These are phyloP conservation scores for Nibea coibor DNA, from an alignment of 2,113 vertebrate genomes.

Conservation along the genomic window DNA sequence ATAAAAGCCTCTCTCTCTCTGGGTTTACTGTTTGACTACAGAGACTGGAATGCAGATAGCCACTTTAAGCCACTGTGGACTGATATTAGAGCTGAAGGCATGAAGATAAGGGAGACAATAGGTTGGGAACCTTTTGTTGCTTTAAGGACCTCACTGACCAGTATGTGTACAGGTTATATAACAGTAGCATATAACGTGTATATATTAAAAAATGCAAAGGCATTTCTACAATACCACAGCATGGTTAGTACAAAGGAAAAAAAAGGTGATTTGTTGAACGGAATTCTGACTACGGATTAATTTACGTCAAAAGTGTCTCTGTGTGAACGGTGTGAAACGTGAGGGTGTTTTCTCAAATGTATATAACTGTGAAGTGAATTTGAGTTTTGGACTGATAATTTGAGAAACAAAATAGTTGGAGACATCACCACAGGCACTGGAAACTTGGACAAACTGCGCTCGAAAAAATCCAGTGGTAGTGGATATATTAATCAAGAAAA, in stretches of 20 bases:
- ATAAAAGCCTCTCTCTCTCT: slow-evolving; percentile 25
- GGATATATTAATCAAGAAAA: background rate
- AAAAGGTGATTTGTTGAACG: too few relatives aligned
- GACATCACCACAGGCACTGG: background rate
- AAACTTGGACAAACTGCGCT: background rate
- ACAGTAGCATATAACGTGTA: too few relatives aligned
- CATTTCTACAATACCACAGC: background rate
- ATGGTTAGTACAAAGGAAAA: background rate
- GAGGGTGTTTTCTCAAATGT: too few relatives aligned
- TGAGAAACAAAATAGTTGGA: background rate
- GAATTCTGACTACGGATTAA: background rate
- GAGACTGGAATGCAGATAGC: slow-evolving; percentile 4
- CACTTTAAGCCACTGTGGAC: slow-evolving; percentile 34
- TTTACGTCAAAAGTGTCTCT: background rate
- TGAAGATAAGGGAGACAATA: background rate
- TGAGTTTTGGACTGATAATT: background rate
- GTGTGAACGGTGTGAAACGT: too few relatives aligned
- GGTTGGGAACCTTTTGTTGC: background rate
- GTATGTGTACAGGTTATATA: background rate
- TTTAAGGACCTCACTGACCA: background rate
- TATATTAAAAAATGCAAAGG: too few relatives aligned
- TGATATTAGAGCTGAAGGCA: slow-evolving; percentile 1
- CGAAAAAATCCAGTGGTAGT: background rate
- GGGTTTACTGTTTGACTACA: slow-evolving; percentile 3
- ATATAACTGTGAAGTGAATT: background rate